Conservation (phyloP, 1,140 invertebrate genomes). For the Microplitis demolitor region DNA sequence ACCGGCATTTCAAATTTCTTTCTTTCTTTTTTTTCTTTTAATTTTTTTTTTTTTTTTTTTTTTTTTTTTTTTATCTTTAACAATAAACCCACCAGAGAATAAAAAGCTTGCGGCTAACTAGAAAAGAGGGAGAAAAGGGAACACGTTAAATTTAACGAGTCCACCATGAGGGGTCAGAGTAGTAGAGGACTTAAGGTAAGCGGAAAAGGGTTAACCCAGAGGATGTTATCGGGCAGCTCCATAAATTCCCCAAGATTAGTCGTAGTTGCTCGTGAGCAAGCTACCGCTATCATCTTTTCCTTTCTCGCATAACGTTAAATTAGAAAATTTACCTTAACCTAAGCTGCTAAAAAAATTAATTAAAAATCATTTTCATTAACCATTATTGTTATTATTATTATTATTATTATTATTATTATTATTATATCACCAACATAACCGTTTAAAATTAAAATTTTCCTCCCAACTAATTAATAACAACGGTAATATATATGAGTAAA, state of each 20-base stretch:
- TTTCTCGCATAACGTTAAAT: background rate
- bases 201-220: constrained; percentile 40
- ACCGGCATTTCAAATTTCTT: background rate
- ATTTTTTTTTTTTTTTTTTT: background rate
- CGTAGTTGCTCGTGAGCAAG: constrained; percentile 13
- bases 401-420: no score
- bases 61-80: background rate
- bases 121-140: constrained; percentile 10
- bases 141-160: constrained; percentile 29
- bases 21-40: background rate
- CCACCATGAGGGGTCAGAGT: background rate
- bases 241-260: constrained; percentile 51
- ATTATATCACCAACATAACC: no score
- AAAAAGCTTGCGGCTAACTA: constrained; percentile 7
- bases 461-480: no score
- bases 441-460: no score
- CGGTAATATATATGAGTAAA: no score
- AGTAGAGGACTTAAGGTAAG: constrained; percentile 43
- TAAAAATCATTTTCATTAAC: no score
- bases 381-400: no score
- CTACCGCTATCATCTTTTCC: constrained; percentile 13
- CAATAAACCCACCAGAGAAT: constrained; percentile 32
- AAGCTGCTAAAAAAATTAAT: background rate
- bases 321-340: background rate
- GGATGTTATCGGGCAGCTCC: constrained; percentile 46